Conservation (phyloP, 2,113 vertebrate genomes). For the Hyperopisus bebe region DNA sequence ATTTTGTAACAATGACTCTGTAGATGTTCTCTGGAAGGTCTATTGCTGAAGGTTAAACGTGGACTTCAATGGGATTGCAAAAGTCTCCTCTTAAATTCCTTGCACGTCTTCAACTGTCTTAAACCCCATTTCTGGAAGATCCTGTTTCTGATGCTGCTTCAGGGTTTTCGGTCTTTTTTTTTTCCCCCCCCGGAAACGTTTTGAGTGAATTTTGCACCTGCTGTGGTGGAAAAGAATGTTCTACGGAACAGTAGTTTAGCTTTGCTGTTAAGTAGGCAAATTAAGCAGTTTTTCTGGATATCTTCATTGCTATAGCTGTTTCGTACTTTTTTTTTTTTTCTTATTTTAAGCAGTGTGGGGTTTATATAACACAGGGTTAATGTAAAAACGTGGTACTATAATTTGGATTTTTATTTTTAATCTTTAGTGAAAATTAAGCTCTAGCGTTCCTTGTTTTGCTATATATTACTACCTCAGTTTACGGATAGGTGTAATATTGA, state of each 20-base stretch:
- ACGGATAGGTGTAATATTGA: neutral
- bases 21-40: neutral
- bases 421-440: neutral
- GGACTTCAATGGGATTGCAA: neutral
- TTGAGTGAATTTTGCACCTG: slow-evolving; percentile 3
- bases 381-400: neutral
- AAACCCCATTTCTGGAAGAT: neutral
- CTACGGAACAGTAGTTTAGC: neutral
- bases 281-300: neutral
- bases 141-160: neutral
- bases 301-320: neutral
- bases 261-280: neutral
- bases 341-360: neutral
- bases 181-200: no score
- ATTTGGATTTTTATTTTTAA: neutral
- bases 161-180: slow-evolving; percentile 1
- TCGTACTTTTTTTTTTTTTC: neutral
- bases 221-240: neutral
- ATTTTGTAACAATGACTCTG: neutral
- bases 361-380: neutral
- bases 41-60: slow-evolving; percentile 6
- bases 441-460: neutral
- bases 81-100: neutral
- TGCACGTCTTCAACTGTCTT: neutral
- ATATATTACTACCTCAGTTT: neutral